Evolutionary conservation across 1,140 invertebrate genomes (phyloP).

Genomic region (Catajapyx aquilonaris): DNA sequence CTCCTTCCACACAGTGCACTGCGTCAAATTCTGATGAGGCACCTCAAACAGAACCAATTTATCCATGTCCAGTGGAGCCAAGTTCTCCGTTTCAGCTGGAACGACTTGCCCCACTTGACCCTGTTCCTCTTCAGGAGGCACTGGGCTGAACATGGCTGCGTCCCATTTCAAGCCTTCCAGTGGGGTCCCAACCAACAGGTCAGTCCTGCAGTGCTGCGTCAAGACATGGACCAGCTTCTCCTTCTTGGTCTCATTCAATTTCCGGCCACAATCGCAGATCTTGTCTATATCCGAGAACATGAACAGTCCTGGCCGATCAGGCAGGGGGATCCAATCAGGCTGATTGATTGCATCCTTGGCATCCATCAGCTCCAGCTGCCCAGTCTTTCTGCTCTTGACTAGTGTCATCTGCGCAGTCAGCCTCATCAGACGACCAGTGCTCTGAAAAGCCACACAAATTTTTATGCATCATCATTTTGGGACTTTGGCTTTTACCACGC

Average conservation of each 20-base stretch:
- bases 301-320: conserved; percentile 68
- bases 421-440: conserved; percentile 68
- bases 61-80: conserved; percentile 80
- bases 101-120: too few relatives aligned
- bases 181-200: conserved; percentile 75
- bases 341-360: conserved; percentile 68
- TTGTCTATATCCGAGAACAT: conserved; percentile 79
- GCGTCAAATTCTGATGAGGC: conserved; percentile 84
- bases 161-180: conserved; percentile 99
- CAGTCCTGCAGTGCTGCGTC: conserved; percentile 56
- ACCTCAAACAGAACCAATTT: conserved; percentile 86
- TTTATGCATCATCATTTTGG: conserved; percentile 1
- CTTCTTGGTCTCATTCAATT: conserved; percentile 75
- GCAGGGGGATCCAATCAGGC: conserved; percentile 80
- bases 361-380: conserved; percentile 80
- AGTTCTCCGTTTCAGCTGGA: too few relatives aligned
- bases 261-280: conserved; percentile 76
- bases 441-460: conserved; percentile 25
- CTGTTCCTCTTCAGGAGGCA: too few relatives aligned
- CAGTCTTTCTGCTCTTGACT: conserved; percentile 91
- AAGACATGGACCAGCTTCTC: conserved; percentile 74
- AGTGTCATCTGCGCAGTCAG: conserved; percentile 75
- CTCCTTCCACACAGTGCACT: conserved; percentile 93
- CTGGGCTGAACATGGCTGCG: conserved; percentile 78
- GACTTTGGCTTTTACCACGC: conserved; percentile 64